phyloP scores from a whole-genome alignment of 1,140 invertebrate species.

The Dinoponera quadriceps region DNA sequence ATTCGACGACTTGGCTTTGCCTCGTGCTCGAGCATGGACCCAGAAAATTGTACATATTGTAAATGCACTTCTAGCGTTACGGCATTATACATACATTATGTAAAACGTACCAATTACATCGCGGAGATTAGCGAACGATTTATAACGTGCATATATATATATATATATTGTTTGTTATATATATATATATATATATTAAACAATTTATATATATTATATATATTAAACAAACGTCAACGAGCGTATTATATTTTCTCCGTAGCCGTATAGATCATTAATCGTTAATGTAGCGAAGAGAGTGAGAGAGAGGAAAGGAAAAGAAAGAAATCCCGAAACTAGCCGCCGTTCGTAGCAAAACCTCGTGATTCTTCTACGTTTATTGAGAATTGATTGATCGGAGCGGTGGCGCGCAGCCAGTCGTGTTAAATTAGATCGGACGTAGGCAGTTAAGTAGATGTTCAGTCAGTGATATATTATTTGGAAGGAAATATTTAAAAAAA shows the following conservation, averaged over 20 bases:
- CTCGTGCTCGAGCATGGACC: slow-evolving; percentile 60
- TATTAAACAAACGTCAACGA: slow-evolving; percentile 42
- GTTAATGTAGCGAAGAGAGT: slow-evolving; percentile 38
- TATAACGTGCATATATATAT: slow-evolving; percentile 42
- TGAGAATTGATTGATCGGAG: slow-evolving; percentile 17
- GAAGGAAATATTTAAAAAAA: slow-evolving; percentile 22
- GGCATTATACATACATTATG: slow-evolving; percentile 39
- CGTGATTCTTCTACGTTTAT: slow-evolving; percentile 49
- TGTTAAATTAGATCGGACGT: slow-evolving; percentile 65
- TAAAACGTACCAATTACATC: slow-evolving; percentile 50
- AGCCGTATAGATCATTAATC: slow-evolving; percentile 40
- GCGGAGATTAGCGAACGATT: slow-evolving; percentile 41
- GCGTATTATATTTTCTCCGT: slow-evolving; percentile 67
- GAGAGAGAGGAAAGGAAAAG: too few species aligned
- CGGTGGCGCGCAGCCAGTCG: slow-evolving; percentile 14
- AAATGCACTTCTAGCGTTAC: slow-evolving; percentile 77
- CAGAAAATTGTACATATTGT: slow-evolving; percentile 79
- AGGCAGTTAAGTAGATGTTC: slow-evolving; percentile 69
- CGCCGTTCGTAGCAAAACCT: slow-evolving; percentile 1
- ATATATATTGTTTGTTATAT: slow-evolving; percentile 13
- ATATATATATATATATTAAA: slow-evolving; percentile 28
- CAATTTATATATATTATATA: slow-evolving; percentile 53
- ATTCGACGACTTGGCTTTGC: neutral
- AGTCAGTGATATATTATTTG: slow-evolving; percentile 66
- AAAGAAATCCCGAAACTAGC: slow-evolving; percentile 4